A percentile compares a stretch with the other conserved stretches of the same genome.
These are phyloP conservation scores for Triops cancriformis DNA, from an alignment of 1,140 invertebrate genomes.

Conservation along the genomic window DNA sequence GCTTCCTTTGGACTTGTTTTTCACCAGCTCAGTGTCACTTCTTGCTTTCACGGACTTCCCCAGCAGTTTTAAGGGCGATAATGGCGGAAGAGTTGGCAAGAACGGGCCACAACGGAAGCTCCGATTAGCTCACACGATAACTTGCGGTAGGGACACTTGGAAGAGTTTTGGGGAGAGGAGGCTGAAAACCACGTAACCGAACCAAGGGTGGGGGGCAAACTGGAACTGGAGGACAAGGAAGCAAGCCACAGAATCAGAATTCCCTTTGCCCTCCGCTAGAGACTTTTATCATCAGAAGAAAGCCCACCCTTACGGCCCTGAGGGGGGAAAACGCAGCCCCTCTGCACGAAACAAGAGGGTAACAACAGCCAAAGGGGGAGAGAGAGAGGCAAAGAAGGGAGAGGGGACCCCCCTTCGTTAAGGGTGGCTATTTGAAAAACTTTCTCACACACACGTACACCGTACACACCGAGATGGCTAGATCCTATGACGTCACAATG, in stretches of 20 bases:
- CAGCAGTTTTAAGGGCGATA: not conserved
- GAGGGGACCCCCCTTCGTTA: too few species aligned
- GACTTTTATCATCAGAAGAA: not conserved
- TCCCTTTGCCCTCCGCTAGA: not conserved
- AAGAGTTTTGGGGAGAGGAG: not conserved
- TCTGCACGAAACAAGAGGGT: not conserved
- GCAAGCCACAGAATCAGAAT: not conserved
- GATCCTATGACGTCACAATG: too few species aligned
- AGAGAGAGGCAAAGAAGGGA: too few species aligned
- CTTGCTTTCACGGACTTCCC: too few species aligned
- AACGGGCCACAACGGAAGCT: too few species aligned
- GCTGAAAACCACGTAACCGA: not conserved
- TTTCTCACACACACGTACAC: too few species aligned
- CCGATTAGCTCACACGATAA: too few species aligned
- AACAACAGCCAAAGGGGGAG: not conserved
- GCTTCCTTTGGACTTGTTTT: too few species aligned
- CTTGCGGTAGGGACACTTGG: not conserved
- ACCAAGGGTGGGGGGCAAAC: not conserved
- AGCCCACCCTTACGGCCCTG: not conserved
- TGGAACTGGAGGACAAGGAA: not conserved
- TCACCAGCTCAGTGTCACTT: too few species aligned
- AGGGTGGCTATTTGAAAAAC: too few species aligned
- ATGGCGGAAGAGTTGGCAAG: not conserved
- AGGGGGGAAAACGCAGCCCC: not conserved
- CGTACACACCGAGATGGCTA: too few species aligned